phyloP scores from a whole-genome alignment of 2,113 vertebrate genomes.

The Psilopsiagon aymara region DNA sequence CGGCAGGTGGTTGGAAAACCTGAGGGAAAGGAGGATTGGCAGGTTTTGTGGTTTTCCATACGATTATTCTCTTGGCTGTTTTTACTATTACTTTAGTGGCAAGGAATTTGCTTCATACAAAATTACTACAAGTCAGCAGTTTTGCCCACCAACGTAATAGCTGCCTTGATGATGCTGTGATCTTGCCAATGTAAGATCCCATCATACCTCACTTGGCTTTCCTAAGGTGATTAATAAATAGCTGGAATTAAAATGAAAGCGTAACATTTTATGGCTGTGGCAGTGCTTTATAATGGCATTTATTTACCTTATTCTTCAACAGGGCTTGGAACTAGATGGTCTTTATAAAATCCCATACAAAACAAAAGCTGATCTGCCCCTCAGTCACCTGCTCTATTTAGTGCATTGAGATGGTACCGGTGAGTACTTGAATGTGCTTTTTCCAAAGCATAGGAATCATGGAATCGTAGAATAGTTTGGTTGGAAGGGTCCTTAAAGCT shows the following conservation, averaged over 20 bases:
- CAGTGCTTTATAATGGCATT: background rate
- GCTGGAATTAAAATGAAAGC: background rate
- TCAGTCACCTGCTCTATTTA: rapidly evolving
- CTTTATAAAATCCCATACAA: background rate
- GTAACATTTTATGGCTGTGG: background rate
- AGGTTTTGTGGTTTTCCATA: background rate
- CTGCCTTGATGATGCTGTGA: background rate
- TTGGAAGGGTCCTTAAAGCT: background rate
- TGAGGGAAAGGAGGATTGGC: conserved; percentile 12
- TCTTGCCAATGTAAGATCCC: background rate
- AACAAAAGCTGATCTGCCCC: background rate
- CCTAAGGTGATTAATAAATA: background rate
- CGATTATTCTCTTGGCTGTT: conserved; percentile 2
- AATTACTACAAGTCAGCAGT: background rate
- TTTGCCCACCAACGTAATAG: background rate
- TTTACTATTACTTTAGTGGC: background rate
- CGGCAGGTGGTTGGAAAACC: background rate
- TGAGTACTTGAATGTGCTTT: background rate
- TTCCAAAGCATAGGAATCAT: background rate
- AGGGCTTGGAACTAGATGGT: background rate
- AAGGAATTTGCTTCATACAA: background rate
- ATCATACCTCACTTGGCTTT: background rate
- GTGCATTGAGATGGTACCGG: background rate
- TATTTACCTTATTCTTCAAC: background rate
- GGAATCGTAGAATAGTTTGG: background rate